A percentile compares a stretch with the other conserved stretches of the same genome.
Evolutionary conservation across 2,113 vertebrate genomes (phyloP).

Genomic region (Axis porcinus): DNA sequence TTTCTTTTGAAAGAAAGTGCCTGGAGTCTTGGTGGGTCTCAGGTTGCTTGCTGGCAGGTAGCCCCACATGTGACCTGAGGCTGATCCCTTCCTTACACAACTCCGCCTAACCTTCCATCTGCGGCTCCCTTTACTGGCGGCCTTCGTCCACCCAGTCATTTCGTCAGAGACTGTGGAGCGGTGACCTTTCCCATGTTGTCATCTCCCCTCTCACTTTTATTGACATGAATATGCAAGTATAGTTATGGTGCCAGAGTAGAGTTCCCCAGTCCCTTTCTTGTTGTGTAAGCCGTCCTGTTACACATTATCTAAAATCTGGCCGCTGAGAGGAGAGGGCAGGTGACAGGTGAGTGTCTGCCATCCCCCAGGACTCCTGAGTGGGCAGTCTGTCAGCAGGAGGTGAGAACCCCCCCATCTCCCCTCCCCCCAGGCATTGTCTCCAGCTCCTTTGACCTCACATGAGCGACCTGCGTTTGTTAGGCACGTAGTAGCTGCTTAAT

Average conservation of each 20-base stretch:
- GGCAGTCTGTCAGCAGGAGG: neutral
- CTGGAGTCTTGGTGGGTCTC: neutral
- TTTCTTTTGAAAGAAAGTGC: neutral
- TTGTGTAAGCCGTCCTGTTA: neutral
- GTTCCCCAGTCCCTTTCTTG: neutral
- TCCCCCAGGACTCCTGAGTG: neutral
- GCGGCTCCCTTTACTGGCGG: too few species aligned
- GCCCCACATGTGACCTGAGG: neutral
- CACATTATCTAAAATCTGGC: neutral
- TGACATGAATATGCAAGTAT: rapidly evolving
- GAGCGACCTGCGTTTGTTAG: neutral
- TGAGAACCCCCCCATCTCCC: neutral
- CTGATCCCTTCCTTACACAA: neutral
- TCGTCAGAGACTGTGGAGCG: too few species aligned
- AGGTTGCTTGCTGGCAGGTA: neutral
- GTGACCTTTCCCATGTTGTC: neutral
- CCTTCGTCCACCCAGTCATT: neutral
- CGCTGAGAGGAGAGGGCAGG: neutral
- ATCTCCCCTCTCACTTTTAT: too few species aligned
- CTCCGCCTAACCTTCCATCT: neutral
- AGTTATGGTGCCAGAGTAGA: rapidly evolving
- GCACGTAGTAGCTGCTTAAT: neutral
- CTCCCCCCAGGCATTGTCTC: rapidly evolving
- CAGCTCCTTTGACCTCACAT: neutral
- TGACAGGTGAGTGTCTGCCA: neutral